These are phyloP conservation scores for Diphyllodes magnificus DNA, from an alignment of 2,113 vertebrate species.

Conservation along the genomic window DNA sequence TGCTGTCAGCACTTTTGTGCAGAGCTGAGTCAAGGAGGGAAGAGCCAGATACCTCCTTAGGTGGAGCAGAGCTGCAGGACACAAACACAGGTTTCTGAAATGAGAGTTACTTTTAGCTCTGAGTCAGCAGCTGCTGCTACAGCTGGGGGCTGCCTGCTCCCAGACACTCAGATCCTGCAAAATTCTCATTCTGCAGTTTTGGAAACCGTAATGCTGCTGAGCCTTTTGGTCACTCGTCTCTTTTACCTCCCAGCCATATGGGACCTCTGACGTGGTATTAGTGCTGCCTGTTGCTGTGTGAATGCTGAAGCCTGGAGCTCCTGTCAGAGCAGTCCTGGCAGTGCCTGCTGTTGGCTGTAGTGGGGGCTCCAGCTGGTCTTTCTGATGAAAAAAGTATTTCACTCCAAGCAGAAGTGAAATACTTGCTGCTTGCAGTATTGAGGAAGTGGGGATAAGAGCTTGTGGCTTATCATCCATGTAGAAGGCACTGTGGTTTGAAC, in stretches of 20 bases:
- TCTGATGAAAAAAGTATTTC: neutral
- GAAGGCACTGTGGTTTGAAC: neutral
- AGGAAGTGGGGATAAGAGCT: neutral
- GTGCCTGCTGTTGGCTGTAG: neutral
- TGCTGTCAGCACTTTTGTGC: neutral
- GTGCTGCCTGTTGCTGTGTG: neutral
- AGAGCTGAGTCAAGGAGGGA: neutral
- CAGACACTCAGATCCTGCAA: neutral
- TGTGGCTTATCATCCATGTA: neutral
- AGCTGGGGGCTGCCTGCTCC: neutral
- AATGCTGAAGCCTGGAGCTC: neutral
- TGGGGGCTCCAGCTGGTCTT: neutral
- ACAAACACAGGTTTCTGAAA: neutral
- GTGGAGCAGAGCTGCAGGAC: neutral
- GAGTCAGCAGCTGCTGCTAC: neutral
- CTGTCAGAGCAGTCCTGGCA: neutral
- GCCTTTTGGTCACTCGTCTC: neutral
- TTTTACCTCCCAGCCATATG: neutral
- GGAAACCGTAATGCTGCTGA: neutral
- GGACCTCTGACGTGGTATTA: neutral
- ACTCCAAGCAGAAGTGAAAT: neutral
- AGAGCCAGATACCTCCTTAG: neutral
- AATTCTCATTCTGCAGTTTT: neutral
- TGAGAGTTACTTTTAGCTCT: neutral
- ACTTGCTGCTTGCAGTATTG: neutral